These are phyloP conservation scores for Philaethria dido DNA, from an alignment of 2,888 invertebrate genomes.

Conservation along the genomic window DNA sequence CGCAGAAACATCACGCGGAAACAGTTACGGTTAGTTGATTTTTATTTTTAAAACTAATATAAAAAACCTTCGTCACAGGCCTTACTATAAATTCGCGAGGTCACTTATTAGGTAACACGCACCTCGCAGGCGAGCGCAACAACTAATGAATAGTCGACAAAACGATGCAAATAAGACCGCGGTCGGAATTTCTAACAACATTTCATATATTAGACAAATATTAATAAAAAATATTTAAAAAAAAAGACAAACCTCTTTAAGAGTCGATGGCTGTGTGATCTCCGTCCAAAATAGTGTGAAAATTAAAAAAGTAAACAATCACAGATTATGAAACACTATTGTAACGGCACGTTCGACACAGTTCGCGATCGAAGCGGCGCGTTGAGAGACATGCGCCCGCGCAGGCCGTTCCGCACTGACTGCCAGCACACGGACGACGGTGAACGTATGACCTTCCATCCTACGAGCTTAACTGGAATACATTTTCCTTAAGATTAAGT, in stretches of 20 bases:
- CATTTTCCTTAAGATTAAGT: slow-evolving; percentile 62
- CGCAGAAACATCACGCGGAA: slow-evolving; percentile 33
- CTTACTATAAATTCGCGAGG: slow-evolving; percentile 56
- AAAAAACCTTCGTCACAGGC: slow-evolving; percentile 41
- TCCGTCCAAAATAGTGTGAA: slow-evolving; percentile 54
- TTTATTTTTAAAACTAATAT: slow-evolving; percentile 32
- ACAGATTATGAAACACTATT: slow-evolving; percentile 71
- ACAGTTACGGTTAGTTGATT: slow-evolving; percentile 36
- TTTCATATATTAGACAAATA: neutral
- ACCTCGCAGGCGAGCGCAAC: slow-evolving; percentile 66
- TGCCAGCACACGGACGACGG: slow-evolving; percentile 56
- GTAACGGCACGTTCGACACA: slow-evolving; percentile 73
- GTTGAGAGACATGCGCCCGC: slow-evolving; percentile 67
- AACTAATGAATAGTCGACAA: slow-evolving; percentile 71
- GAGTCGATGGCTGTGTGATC: slow-evolving; percentile 60
- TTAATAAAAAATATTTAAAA: slow-evolving; percentile 35
- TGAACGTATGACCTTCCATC: slow-evolving; percentile 81
- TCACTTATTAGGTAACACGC: slow-evolving; percentile 65
- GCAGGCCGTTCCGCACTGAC: slow-evolving; percentile 76
- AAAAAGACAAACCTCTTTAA: slow-evolving; percentile 66
- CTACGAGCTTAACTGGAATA: slow-evolving; percentile 73
- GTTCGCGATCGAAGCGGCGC: slow-evolving; percentile 60
- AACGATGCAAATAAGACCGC: slow-evolving; percentile 67
- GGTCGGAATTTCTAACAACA: slow-evolving; percentile 26
- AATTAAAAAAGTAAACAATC: slow-evolving; percentile 69